phyloP scores from a whole-genome alignment of 2,888 invertebrate species.

The Chrysolina americana region DNA sequence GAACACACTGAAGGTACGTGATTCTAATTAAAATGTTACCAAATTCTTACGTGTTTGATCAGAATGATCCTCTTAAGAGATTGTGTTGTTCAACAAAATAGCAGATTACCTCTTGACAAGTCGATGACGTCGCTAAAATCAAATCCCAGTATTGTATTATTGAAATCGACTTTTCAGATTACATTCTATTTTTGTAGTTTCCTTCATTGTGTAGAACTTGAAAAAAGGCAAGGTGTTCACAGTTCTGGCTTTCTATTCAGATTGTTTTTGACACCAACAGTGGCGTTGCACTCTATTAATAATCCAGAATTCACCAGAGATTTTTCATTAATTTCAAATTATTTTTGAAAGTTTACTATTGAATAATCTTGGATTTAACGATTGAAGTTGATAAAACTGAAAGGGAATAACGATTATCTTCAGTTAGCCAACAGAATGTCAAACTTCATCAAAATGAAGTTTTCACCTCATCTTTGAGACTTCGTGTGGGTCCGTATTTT shows the following conservation, averaged over 20 bases:
- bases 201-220: conserved; percentile 43
- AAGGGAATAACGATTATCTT: too few relatives aligned
- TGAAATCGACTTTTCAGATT: conserved; percentile 59
- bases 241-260: conserved; percentile 43
- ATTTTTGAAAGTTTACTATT: too few relatives aligned
- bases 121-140: conserved; percentile 55
- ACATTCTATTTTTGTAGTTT: conserved; percentile 52
- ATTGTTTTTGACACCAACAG: conserved; percentile 35
- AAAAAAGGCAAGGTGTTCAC: conserved; percentile 48
- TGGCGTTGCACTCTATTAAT: conserved; percentile 17
- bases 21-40: conserved; percentile 1
- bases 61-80: conserved; percentile 44
- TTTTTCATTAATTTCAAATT: too few relatives aligned
- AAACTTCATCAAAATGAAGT: too few relatives aligned
- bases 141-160: conserved; percentile 51
- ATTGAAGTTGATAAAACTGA: too few relatives aligned
- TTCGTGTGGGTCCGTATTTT: too few relatives aligned
- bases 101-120: conserved; percentile 53
- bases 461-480: too few relatives aligned
- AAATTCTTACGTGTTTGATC: not conserved
- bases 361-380: too few relatives aligned
- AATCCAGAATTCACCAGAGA: not conserved
- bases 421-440: too few relatives aligned
- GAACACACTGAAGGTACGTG: not conserved
- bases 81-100: conserved; percentile 39